phyloP scores from a whole-genome alignment of 2,113 vertebrate species.

The mouse (Mus musculus) region GRCm39 chr14:110714001-110714500 shows the following conservation, averaged over 20 bases:
- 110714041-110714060: too few relatives aligned
- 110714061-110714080: neutral
- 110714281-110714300: neutral
- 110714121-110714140: neutral
- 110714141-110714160: neutral
- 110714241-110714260: neutral
- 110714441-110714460: neutral
- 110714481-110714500: neutral
- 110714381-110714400: neutral
- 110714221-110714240: neutral
- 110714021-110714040: too few relatives aligned
- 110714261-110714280: neutral
- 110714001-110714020: neutral
- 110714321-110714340: neutral
- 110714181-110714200: neutral
- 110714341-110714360: neutral
- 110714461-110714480: neutral
- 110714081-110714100: neutral
- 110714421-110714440: neutral
- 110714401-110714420: too few relatives aligned
- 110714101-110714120: neutral
- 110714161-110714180: neutral
- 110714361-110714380: neutral
- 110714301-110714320: neutral
- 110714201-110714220: neutral